Evolutionary conservation across 2,797 vertebrate species (phyloP).

Genomic region (Syngnathus rostellatus): DNA sequence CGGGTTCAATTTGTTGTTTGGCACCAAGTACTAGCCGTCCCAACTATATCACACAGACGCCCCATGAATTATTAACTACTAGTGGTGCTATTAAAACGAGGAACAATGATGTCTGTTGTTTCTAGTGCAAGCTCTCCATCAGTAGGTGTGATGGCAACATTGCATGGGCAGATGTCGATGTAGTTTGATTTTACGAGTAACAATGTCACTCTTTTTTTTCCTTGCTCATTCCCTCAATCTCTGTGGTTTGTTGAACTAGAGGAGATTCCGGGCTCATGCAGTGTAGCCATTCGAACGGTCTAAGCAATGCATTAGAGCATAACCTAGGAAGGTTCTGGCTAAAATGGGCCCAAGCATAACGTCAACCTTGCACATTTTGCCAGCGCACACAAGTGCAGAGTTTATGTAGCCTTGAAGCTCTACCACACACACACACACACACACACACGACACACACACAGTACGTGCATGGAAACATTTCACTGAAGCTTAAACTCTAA

Average conservation of each 20-base stretch:
- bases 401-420: slow-evolving; percentile 9
- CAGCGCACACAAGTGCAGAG: slow-evolving; percentile 22
- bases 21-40: background rate
- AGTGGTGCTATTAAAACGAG: background rate
- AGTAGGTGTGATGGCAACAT: slow-evolving; percentile 57
- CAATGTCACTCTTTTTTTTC: slow-evolving; percentile 33
- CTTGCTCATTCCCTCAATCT: slow-evolving; percentile 12
- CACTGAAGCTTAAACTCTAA: slow-evolving; percentile 6
- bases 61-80: background rate
- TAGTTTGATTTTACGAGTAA: slow-evolving; percentile 51
- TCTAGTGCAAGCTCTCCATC: slow-evolving; percentile 57
- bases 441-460: slow-evolving; percentile 2
- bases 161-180: slow-evolving; percentile 43
- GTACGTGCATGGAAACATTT: slow-evolving; percentile 15
- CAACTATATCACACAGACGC: background rate
- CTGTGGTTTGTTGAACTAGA: slow-evolving; percentile 20
- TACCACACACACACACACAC: background rate
- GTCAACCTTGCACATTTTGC: slow-evolving; percentile 31
- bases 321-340: slow-evolving; percentile 35
- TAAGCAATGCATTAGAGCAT: slow-evolving; percentile 30
- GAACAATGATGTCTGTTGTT: slow-evolving; percentile 43
- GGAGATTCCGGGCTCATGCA: slow-evolving; percentile 15
- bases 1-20: background rate
- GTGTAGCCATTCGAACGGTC: slow-evolving; percentile 27
- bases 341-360: slow-evolving; percentile 39